Percentiles rank a stretch among this genome's conserved stretches.
Conservation (phyloP, 2,888 invertebrate genomes). For the Diaprepes abbreviatus region DNA sequence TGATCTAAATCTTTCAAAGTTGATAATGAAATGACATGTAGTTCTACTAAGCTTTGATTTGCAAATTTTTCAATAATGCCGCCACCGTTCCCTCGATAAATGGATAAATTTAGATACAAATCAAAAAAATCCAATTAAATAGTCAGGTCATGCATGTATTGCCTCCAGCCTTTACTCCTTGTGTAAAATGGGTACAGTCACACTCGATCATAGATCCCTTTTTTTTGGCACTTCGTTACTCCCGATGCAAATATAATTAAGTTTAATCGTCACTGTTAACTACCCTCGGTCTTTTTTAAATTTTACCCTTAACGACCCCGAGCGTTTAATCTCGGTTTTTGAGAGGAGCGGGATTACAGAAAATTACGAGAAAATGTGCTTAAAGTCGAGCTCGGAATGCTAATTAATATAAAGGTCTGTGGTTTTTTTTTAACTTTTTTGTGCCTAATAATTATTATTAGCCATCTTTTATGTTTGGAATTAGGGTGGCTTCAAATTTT, state of each 20-base stretch:
- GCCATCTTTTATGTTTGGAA: constrained; percentile 33
- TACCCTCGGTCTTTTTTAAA: constrained; percentile 41
- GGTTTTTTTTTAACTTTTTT: constrained; percentile 29
- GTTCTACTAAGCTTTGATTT: too few relatives aligned
- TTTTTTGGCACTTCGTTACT: constrained; percentile 33
- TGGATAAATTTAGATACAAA: too few relatives aligned
- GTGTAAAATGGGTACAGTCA: not conserved
- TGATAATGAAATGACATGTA: too few relatives aligned
- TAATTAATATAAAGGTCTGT: constrained; percentile 46
- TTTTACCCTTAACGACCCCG: constrained; percentile 41
- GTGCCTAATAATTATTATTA: constrained; percentile 36
- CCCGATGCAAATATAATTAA: constrained; percentile 50
- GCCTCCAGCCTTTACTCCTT: not conserved
- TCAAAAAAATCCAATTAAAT: too few relatives aligned
- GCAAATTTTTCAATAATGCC: too few relatives aligned
- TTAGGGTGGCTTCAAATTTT: constrained; percentile 30
- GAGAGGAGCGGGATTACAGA: constrained; percentile 43
- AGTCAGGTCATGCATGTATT: too few relatives aligned
- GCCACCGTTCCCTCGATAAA: too few relatives aligned
- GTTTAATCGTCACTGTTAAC: constrained; percentile 48
- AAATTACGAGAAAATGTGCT: constrained; percentile 50
- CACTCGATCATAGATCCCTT: not conserved
- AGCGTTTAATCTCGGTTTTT: constrained; percentile 47
- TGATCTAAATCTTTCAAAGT: too few relatives aligned
- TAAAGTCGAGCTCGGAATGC: constrained; percentile 47